Conservation (phyloP, 2,113 vertebrate species). For the Bubalus kerabau region DNA sequence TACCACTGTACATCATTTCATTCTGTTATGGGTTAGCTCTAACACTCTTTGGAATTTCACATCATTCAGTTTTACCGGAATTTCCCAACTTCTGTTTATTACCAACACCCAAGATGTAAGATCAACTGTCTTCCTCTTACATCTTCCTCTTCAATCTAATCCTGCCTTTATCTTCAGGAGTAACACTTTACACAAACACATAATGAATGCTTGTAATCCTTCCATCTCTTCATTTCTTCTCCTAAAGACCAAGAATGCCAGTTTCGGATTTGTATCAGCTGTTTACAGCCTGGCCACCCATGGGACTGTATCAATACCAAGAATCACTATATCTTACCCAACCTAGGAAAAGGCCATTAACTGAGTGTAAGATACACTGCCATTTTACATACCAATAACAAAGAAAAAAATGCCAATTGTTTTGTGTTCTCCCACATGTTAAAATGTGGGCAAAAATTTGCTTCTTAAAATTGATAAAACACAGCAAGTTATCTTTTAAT, state of each 20-base stretch:
- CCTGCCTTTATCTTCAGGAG: background rate
- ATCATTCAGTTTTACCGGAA: background rate
- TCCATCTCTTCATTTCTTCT: background rate
- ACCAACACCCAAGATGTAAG: background rate
- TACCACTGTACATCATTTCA: background rate
- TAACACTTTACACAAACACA: background rate
- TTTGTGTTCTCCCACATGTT: background rate
- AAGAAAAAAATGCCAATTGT: background rate
- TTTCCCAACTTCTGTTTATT: background rate
- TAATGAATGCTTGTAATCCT: background rate
- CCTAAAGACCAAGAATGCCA: background rate
- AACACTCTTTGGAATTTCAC: background rate
- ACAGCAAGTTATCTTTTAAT: background rate
- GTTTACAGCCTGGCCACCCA: background rate
- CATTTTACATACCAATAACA: background rate
- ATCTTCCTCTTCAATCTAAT: background rate
- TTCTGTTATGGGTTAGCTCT: background rate
- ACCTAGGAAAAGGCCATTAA: background rate
- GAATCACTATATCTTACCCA: background rate
- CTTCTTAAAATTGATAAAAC: background rate
- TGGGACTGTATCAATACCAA: background rate
- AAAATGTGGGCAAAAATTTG: background rate
- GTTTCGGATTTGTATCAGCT: background rate
- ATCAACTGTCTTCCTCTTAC: background rate
- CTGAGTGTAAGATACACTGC: background rate